phyloP scores from a whole-genome alignment of 2,888 invertebrate genomes.

The Drosophila meridionalis region DNA sequence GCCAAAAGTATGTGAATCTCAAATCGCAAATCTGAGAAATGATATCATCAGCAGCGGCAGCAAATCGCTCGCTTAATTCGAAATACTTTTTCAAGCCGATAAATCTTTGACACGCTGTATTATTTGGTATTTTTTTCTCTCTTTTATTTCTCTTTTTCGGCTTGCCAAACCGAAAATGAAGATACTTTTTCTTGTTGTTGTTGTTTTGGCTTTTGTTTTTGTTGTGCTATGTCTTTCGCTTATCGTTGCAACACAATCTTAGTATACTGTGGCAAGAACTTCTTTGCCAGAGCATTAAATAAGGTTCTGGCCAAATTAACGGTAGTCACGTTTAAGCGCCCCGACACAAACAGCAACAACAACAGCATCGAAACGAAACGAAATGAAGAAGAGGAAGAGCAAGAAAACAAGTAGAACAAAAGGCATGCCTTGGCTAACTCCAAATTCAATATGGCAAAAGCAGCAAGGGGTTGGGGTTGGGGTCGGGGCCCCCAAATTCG shows the following conservation, averaged over 20 bases:
- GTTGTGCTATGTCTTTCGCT: slow-evolving; percentile 31
- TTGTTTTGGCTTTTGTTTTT: slow-evolving; percentile 6
- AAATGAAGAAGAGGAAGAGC: neutral
- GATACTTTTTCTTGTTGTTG: slow-evolving; percentile 42
- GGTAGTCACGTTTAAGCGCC: slow-evolving; percentile 72
- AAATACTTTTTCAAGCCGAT: slow-evolving; percentile 66
- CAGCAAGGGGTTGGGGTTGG: neutral
- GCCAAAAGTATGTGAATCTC: slow-evolving; percentile 23
- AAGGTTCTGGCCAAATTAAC: slow-evolving; percentile 74
- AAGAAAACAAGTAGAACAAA: slow-evolving; percentile 32
- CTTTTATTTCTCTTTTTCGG: neutral
- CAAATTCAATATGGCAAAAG: slow-evolving; percentile 55
- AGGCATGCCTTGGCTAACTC: slow-evolving; percentile 52
- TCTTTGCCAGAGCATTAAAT: slow-evolving; percentile 58
- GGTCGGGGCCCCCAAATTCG: neutral
- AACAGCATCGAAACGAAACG: slow-evolving; percentile 13
- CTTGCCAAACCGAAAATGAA: slow-evolving; percentile 37
- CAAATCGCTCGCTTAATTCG: slow-evolving; percentile 49
- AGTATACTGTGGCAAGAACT: slow-evolving; percentile 34
- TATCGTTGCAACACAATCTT: slow-evolving; percentile 52
- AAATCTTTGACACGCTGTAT: slow-evolving; percentile 64
- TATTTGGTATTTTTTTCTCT: slow-evolving; percentile 17
- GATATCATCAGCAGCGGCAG: slow-evolving; percentile 51
- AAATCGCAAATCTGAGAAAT: slow-evolving; percentile 47
- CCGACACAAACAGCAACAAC: slow-evolving; percentile 62